Base-by-base conservation (phyloP, 2,113 vertebrate species). In the Ranitomeya imitator region DNA sequence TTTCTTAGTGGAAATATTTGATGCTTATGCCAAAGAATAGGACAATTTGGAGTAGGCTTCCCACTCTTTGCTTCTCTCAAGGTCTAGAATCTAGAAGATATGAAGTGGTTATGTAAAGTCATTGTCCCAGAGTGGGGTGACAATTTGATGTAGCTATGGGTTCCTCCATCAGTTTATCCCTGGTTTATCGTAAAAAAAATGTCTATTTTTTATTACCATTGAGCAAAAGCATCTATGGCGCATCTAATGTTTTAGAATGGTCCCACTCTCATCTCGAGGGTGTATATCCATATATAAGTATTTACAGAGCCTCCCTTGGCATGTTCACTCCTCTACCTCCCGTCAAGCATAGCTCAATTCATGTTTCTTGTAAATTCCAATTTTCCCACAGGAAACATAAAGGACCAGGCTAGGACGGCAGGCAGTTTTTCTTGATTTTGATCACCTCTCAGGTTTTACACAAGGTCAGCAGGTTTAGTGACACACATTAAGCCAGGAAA, bases 381-480 rank as follows among this genome's bases (percentile, higher is more conserved):
- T 65, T 88, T 63, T 77, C 87, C 87, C 73, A n/a, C 71, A 78
- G 87, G 87, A 84, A 83, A 77, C 57, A 65, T 88, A 78, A 83
- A 55, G 71, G 69, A 77, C 71, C 71, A 13, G 60, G 52, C 67
- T 63, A 84, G 81, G 60, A 88, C 63, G 61, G 63, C 79, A 74
- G 54, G 69, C 61, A 26, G 80, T 31, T 78, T 83, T 84, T 83
- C 55, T 74, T 69, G 8, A 78, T 88, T 88, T 83, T 77, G 87
- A 88, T 88, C 87, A 83, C 87, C 87, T 83, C 87, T 88, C 80
- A 67, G 80, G 57, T 84, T 88, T 88, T 88, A 88, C 69, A 63
- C 45, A 80, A 78, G 87, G 87, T 83, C 87, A 88, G 80, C 57
- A 60, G 87, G 59, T 88, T 84, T 88, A 88, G 80, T 83, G 81